Evolutionary conservation across 2,113 vertebrate species (phyloP).

Genomic region (Eleginops maclovinus): DNA sequence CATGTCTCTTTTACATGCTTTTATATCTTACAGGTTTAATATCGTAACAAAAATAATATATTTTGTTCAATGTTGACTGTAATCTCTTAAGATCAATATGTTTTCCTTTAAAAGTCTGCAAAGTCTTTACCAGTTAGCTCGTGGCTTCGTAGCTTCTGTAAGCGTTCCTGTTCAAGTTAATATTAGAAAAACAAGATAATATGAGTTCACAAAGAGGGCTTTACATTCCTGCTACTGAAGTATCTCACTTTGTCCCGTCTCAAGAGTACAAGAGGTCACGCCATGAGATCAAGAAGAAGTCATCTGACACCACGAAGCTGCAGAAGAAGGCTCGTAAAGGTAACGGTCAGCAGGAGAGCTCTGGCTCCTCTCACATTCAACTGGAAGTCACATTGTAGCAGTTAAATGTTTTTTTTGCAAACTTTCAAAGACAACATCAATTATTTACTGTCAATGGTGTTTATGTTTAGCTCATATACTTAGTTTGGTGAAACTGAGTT

Average conservation of each 20-base stretch:
- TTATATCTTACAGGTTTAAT: no score
- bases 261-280: constrained; percentile 97
- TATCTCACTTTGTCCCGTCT: constrained; percentile 33
- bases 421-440: background rate
- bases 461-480: background rate
- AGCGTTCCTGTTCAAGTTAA: background rate
- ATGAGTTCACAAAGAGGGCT: background rate
- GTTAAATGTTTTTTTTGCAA: background rate
- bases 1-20: no score
- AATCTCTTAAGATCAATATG: background rate
- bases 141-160: background rate
- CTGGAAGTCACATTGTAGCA: constrained; percentile 1
- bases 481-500: background rate
- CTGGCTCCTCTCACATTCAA: background rate
- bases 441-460: background rate
- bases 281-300: constrained; percentile 99
- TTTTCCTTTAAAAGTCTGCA: background rate
- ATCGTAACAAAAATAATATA: no score
- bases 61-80: background rate
- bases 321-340: constrained; percentile 99
- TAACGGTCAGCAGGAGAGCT: constrained; percentile 61
- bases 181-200: background rate
- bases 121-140: background rate
- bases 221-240: constrained; percentile 42
- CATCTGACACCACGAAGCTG: constrained; percentile 96